These are phyloP conservation scores for Gonatopus flavifemur DNA, from an alignment of 1,140 invertebrate genomes.

Conservation along the genomic window DNA sequence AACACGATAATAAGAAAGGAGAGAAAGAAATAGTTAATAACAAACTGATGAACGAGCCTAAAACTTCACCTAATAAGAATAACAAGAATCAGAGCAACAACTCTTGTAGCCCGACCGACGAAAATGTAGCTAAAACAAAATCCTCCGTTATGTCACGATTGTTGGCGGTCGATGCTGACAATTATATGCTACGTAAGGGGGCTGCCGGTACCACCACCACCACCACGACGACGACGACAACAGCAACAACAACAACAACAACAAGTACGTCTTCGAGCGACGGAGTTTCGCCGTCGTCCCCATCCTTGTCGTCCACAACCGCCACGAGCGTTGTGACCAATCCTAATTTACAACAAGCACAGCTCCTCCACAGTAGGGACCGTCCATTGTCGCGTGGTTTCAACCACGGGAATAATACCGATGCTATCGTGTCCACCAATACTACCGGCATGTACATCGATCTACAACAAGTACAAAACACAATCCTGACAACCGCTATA, in stretches of 20 bases:
- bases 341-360: no score
- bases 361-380: no score
- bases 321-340: neutral
- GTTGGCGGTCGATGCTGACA: constrained; percentile 63
- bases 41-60: no score
- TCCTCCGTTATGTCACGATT: constrained; percentile 49
- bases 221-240: constrained; percentile 1
- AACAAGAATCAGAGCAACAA: no score
- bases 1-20: constrained; percentile 28
- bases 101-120: constrained; percentile 1
- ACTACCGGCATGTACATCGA: constrained; percentile 5
- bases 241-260: constrained; percentile 30
- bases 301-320: neutral
- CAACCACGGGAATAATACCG: neutral
- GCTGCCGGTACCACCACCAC: constrained; percentile 12
- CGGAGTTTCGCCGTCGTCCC: neutral
- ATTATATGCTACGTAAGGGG: constrained; percentile 64
- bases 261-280: neutral
- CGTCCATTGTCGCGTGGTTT: no score
- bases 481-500: no score
- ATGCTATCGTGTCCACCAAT: neutral
- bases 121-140: constrained; percentile 34
- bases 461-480: no score
- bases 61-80: no score
- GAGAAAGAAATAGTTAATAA: constrained; percentile 21